phyloP scores from a whole-genome alignment of 2,113 vertebrate species.

The Scalopus aquaticus region DNA sequence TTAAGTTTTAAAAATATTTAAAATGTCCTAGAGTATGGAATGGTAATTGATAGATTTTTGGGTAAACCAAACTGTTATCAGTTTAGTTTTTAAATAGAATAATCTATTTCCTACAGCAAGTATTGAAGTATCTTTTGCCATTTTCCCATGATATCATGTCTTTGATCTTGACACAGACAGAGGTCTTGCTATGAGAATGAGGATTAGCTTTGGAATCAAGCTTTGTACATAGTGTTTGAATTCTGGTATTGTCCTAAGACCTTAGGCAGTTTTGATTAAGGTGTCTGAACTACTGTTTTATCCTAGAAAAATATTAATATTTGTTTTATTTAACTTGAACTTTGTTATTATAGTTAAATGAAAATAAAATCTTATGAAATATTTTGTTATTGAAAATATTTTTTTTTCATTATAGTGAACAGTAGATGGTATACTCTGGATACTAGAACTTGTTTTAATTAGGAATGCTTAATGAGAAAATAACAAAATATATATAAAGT shows the following conservation, averaged over 20 bases:
- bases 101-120: not conserved
- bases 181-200: not conserved
- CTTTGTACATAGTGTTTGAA: not conserved
- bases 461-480: not conserved
- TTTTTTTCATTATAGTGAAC: not conserved
- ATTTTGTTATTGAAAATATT: not conserved
- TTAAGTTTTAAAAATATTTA: conserved; percentile 33
- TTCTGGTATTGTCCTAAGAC: not conserved
- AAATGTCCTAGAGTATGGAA: not conserved
- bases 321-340: not conserved
- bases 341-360: not conserved
- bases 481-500: not conserved
- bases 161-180: not conserved
- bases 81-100: not conserved
- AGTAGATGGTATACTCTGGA: not conserved
- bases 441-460: not conserved
- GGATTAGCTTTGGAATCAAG: not conserved
- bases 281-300: not conserved
- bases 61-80: not conserved
- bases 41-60: not conserved
- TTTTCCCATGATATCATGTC: not conserved
- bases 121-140: not conserved
- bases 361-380: not conserved
- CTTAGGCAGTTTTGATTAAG: not conserved
- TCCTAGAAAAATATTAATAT: not conserved